phyloP scores from a whole-genome alignment of 2,113 vertebrate species.

The Dasyprocta punctata region DNA sequence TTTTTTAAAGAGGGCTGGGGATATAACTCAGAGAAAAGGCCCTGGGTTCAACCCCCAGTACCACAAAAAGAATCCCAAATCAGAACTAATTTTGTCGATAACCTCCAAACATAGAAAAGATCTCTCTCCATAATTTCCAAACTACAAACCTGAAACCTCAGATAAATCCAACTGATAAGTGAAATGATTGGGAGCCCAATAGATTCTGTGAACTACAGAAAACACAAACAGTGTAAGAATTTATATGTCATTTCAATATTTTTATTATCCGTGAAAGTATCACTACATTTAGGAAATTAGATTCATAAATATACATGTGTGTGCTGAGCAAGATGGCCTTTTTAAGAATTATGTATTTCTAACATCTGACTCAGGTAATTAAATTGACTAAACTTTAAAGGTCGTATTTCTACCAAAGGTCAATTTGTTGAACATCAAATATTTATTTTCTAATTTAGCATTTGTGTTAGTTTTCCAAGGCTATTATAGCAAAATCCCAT shows the following conservation, averaged over 20 bases:
- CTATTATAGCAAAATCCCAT: not conserved
- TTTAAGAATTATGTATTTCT: constrained; percentile 44
- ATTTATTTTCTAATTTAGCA: constrained; percentile 30
- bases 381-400: constrained; percentile 60
- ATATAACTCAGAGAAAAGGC: not conserved
- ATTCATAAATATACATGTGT: constrained; percentile 28
- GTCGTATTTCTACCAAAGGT: constrained; percentile 33
- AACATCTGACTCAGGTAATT: constrained; percentile 41
- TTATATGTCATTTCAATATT: not conserved
- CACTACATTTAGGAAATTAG: not conserved
- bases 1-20: not conserved
- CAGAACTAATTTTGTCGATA: not conserved
- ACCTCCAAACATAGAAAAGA: not conserved
- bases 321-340: constrained; percentile 24
- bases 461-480: constrained; percentile 7
- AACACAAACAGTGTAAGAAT: not conserved
- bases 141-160: not conserved
- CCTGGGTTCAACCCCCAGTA: not conserved
- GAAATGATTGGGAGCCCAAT: not conserved
- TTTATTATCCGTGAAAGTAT: constrained; percentile 14
- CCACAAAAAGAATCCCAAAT: not conserved
- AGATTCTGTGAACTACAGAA: not conserved
- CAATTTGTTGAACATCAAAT: constrained; percentile 26
- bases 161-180: not conserved
- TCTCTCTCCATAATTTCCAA: not conserved